These are phyloP conservation scores for Cosmorhoe ocellata DNA, from an alignment of 2,888 invertebrate genomes.

Conservation along the genomic window DNA sequence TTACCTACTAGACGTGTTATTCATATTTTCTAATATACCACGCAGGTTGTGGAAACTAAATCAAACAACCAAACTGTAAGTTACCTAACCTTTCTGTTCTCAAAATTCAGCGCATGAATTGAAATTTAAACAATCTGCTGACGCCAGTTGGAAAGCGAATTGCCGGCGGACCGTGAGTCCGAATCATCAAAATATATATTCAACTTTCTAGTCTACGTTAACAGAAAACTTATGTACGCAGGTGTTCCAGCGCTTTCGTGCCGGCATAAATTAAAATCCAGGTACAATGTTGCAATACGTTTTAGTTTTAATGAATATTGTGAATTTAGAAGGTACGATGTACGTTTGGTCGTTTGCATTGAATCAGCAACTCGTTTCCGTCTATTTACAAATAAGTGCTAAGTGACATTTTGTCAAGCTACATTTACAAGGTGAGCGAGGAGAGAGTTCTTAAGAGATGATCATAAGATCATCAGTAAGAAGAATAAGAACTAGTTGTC, in stretches of 20 bases:
- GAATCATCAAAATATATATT: conserved; percentile 36
- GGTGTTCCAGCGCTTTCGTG: conserved; percentile 25
- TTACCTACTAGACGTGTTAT: too few species aligned
- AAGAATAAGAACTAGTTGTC: too few species aligned
- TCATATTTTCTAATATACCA: too few species aligned
- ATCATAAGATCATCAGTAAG: too few species aligned
- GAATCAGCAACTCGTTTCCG: neutral
- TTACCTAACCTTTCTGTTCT: conserved; percentile 9
- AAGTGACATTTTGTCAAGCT: too few species aligned
- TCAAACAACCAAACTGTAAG: conserved; percentile 8
- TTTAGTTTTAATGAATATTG: conserved; percentile 18
- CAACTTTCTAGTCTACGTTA: conserved; percentile 35
- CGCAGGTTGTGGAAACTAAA: too few species aligned
- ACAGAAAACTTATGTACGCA: conserved; percentile 32
- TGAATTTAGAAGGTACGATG: conserved; percentile 5
- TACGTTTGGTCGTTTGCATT: too few species aligned
- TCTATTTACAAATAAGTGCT: too few species aligned
- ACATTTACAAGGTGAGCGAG: too few species aligned
- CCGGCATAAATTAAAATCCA: conserved; percentile 25
- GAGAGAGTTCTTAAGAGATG: too few species aligned
- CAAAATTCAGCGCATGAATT: conserved; percentile 26
- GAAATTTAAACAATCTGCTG: conserved; percentile 34
- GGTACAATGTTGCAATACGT: conserved; percentile 17
- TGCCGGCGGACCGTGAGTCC: conserved; percentile 31
- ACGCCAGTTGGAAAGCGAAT: conserved; percentile 29